Base-by-base conservation (phyloP, 2,888 invertebrate genomes). In the Cheilosia grossa region DNA sequence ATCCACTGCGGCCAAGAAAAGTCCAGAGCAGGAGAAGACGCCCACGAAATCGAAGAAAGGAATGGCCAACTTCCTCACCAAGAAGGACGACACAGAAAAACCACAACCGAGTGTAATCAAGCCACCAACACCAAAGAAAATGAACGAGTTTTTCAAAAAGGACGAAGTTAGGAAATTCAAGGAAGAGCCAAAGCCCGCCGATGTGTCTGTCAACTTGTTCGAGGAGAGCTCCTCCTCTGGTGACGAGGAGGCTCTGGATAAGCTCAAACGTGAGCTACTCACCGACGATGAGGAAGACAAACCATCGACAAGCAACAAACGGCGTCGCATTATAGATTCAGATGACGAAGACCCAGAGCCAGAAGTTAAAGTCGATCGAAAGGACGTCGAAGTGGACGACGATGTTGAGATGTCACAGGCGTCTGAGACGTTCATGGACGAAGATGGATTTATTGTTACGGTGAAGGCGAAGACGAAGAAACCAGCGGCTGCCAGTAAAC, bases 381-480 rank as follows among this genome's bases (percentile, higher is more conserved):
- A 74, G 21, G 79, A 86, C 19, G 73, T 49, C 15, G 58, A 47
- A 27, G 75, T 63, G 33, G 87, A 86, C 13, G 40, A 51, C 0
- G 87, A 88, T 15, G 79, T 87, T 2, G 75, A 82, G 4, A 47
- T 79, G 10, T 82, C 86, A 1, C 74, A 87, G 69, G 87, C 88
- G 33, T 87, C 88, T n/a, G 89, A 90, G 86, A 91, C 91, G 4
- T 91, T 88, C 86, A 85, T 91, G 42, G 91, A 91, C 87, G 91
- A 91, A 2, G 91, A 91, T 72, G 91, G 91, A 30, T 91, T 91
- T 79, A 90, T 91, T 37, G 89, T 91, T 42, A 91, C 91, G 4
- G 88, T 90, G 21, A 89, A 89, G 37, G 77, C 90, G 2, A 89
- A 81, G 2, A 69, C 51, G 0, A 59, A 53, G 4, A 86, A 79